A percentile compares a stretch with the other conserved stretches of the same genome.
These are phyloP conservation scores for Acronicta leporina DNA, from an alignment of 2,888 invertebrate species.

Conservation along the genomic window DNA sequence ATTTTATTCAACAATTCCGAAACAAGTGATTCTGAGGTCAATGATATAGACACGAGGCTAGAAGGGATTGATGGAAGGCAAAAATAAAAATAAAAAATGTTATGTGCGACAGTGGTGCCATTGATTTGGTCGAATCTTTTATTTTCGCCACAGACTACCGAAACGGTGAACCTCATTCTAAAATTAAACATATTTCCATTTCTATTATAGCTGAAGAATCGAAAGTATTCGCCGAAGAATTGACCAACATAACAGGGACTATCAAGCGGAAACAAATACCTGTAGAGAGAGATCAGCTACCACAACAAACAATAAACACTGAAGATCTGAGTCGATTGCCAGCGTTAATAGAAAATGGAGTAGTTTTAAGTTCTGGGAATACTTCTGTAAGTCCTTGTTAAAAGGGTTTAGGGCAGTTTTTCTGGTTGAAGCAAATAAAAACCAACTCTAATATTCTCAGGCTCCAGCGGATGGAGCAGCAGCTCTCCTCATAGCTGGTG, in stretches of 20 bases:
- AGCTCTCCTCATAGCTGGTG: slow-evolving; percentile 93
- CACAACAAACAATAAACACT: slow-evolving; percentile 91
- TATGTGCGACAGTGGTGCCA: no score
- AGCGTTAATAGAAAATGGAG: slow-evolving; percentile 94
- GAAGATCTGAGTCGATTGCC: slow-evolving; percentile 94
- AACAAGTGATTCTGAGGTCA: no score
- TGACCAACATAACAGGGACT: slow-evolving; percentile 93
- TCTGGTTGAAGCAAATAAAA: no score
- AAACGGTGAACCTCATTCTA: no score
- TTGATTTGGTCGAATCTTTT: no score
- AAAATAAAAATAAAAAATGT: no score
- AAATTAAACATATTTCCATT: background rate
- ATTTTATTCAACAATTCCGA: no score
- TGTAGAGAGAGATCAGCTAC: slow-evolving; percentile 95
- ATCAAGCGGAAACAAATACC: slow-evolving; percentile 93
- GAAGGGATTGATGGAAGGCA: no score
- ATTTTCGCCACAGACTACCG: no score
- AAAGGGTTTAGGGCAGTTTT: background rate
- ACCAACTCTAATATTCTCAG: slow-evolving; percentile 49
- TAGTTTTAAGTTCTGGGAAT: slow-evolving; percentile 95
- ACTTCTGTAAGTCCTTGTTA: slow-evolving; percentile 92
- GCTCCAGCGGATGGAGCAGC: slow-evolving; percentile 94
- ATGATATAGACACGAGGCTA: no score
- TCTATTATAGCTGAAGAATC: slow-evolving; percentile 92
- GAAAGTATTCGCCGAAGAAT: slow-evolving; percentile 95